These are phyloP conservation scores for Thamnophis elegans DNA, from an alignment of 2,797 vertebrate species.

Conservation along the genomic window DNA sequence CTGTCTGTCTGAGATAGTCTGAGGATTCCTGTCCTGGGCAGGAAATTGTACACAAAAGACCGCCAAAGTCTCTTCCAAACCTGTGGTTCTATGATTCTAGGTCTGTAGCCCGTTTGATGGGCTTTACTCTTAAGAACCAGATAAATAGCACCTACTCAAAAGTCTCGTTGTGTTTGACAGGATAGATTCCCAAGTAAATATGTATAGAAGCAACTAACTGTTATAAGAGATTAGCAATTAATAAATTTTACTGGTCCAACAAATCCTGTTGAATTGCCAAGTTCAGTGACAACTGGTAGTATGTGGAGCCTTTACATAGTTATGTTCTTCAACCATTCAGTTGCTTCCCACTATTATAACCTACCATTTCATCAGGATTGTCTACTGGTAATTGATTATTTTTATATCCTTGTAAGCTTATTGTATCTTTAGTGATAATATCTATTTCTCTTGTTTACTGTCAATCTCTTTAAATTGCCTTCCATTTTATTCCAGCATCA, in stretches of 20 bases:
- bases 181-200: neutral
- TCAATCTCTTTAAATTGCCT: neutral
- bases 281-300: neutral
- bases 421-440: neutral
- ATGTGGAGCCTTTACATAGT: neutral
- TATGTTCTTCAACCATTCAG: neutral
- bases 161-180: neutral
- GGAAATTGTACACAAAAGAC: neutral
- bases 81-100: neutral
- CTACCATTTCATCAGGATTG: neutral
- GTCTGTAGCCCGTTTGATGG: neutral
- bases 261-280: neutral
- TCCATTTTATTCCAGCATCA: neutral
- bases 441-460: neutral
- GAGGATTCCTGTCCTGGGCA: neutral
- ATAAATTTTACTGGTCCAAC: neutral
- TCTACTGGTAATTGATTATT: neutral
- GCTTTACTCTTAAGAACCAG: neutral
- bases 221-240: neutral
- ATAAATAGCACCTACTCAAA: neutral
- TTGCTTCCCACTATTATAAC: neutral
- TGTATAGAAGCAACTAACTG: neutral
- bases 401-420: neutral
- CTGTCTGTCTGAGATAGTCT: neutral
- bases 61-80: neutral